Evolutionary conservation across 2,113 vertebrate species (phyloP), one percentile per base, ranked within the genome.

Genomic region (Gobius niger): DNA sequence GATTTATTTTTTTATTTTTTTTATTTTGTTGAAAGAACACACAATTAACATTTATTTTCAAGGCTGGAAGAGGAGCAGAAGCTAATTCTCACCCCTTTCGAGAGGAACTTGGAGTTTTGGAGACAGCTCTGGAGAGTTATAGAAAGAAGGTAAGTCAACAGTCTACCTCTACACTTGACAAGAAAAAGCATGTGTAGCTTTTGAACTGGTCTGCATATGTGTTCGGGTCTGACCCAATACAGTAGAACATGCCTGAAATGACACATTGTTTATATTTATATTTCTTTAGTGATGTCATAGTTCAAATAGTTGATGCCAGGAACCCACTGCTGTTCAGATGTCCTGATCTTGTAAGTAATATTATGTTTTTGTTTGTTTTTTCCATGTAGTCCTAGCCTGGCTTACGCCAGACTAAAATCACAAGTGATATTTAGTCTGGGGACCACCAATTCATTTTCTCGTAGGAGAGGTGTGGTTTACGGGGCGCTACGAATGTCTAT

Each of bases 61-160:
- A 98, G 98, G 61, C 86, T 99, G 13, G 97, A 99, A 86, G 98
- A 99, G 88, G 94, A 98, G 42, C 93, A 97, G 64, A 96, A 97
- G 65, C 88, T 99, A 65, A 94, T 97, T 86, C 73, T 99, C 54
- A 99, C 98, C 0, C 98, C 98, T 0, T 99, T 96, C 92, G 98
- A 99, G 88, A 93, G 95, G 68, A 99, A 99, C 85, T 78, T 99
- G 85, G 96, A 99, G 76, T 99, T 99, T 75, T 99, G 97, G 97
- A 94, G 97, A 68, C 98, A 99, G 71, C 93, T 99, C 44, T 99
- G 98, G 98, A 94, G 98, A 88, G 97, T 99, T 72, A 96, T 98
- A 44, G 98, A 99, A 86, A 95, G 97, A 77, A 99, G 98, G 98
- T 12, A 24, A 18, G 16, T 2, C 7, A 7, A 16, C 9, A 9